phyloP scores from a whole-genome alignment of 2,888 invertebrate genomes.

The Didymodactylos carnosus region DNA sequence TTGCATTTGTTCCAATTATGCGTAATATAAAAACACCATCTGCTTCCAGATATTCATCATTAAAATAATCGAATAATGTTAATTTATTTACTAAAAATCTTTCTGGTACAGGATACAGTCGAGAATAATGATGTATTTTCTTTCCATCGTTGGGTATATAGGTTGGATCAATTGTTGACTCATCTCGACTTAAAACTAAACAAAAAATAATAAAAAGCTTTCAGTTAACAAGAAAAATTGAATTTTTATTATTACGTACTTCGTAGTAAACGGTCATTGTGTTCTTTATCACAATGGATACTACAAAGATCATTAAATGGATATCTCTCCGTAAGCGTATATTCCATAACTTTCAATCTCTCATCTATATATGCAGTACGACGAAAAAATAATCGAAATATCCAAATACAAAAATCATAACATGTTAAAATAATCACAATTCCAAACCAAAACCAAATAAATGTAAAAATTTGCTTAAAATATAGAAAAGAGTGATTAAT shows the following conservation, averaged over 20 bases:
- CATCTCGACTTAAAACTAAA: not conserved
- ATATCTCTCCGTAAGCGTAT: not conserved
- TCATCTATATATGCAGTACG: not conserved
- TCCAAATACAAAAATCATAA: slow-evolving; percentile 7
- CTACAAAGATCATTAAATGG: not conserved
- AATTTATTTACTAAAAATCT: not conserved
- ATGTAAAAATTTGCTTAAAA: slow-evolving; percentile 12
- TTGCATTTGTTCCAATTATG: not conserved
- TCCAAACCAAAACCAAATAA: slow-evolving; percentile 12
- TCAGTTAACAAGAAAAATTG: not conserved
- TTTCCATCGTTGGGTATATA: not conserved
- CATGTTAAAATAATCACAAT: slow-evolving; percentile 3
- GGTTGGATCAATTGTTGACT: not conserved
- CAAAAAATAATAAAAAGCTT: not conserved
- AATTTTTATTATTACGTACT: not conserved
- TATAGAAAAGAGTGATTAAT: not conserved
- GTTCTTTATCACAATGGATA: not conserved
- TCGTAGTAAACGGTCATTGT: not conserved
- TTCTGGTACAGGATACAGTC: not conserved
- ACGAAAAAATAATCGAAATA: slow-evolving; percentile 8
- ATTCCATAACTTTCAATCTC: not conserved
- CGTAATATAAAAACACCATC: not conserved
- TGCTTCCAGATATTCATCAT: not conserved
- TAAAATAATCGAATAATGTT: not conserved
- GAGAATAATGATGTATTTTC: not conserved